Evolutionary conservation across 2,797 vertebrate genomes (phyloP).

Genomic region (Periophthalmus magnuspinnatus): DNA sequence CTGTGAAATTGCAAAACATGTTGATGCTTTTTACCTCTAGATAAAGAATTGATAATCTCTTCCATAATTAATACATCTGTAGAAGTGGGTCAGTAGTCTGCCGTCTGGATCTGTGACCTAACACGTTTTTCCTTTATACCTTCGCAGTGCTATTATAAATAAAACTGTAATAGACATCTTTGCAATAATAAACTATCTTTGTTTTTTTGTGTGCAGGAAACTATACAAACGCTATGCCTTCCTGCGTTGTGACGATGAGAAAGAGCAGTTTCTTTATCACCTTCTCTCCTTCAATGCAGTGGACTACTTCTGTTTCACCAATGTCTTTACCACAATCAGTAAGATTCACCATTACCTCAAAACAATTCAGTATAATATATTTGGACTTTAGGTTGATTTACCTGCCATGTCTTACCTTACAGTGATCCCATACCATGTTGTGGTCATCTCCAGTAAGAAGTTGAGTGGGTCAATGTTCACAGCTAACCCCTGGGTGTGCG

Average conservation of each 20-base stretch:
- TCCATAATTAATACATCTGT: constrained; percentile 73
- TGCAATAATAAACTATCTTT: background rate
- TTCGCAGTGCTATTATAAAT: background rate
- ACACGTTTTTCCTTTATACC: constrained; percentile 17
- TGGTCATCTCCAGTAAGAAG: constrained; percentile 96
- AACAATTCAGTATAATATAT: background rate
- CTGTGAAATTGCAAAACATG: constrained; percentile 55
- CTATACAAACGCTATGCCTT: constrained; percentile 98
- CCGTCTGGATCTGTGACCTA: constrained; percentile 52
- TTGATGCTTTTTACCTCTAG: constrained; percentile 33
- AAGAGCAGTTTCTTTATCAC: constrained; percentile 98
- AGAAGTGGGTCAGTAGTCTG: constrained; percentile 69
- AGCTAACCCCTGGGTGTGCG: constrained; percentile 98
- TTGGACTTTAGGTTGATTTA: background rate
- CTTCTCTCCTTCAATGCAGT: constrained; percentile 98
- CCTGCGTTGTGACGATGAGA: constrained; percentile 97
- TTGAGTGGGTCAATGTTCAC: constrained; percentile 98
- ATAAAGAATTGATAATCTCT: constrained; percentile 67
- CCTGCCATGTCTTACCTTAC: constrained; percentile 38
- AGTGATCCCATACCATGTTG: constrained; percentile 99
- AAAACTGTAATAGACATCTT: background rate
- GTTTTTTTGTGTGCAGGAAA: constrained; percentile 80
- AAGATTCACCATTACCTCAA: constrained; percentile 66
- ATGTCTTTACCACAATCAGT: constrained; percentile 98
- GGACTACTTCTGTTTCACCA: constrained; percentile 99